Base-by-base conservation (phyloP, 2,113 vertebrate genomes). In the Calidris pygmaea region DNA sequence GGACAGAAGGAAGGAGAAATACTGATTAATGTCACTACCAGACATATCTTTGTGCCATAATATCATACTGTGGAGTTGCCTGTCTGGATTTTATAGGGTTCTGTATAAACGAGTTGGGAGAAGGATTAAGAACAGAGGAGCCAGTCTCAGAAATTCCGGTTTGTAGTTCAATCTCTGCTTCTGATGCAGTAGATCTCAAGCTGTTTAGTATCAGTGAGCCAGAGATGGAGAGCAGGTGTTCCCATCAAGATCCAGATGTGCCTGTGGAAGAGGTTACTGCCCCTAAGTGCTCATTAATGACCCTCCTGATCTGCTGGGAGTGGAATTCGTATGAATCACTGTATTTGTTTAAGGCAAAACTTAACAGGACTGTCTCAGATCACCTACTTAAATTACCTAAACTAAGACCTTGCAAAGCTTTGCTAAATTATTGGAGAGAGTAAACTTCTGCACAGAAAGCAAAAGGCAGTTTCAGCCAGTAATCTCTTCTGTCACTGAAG, bases 231-330 rank as follows among this genome's bases (percentile, higher is more conserved):
- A 82, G 58, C 87, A 95, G 90, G 85, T 93, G 93, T 18, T 87
- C 62, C 52, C 74, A 65, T 5, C 71, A 13, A 35, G 62, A 43
- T 48, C 82, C 96, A 93, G 85, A 79, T 95, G 92, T 92, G 81
- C 30, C 32, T 7, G 30, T 20, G 85, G 74, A 76, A 72, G 87
- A 52, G 74, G 70, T 41, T 30, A 14, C 43, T 84, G 48, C 74
- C 90, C 87, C 58, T 7, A 2, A 35, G 35, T 39, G 74, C 82
- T 78, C 71, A 3, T 21, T 7, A 48, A 5, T 76, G 82, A 80
- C 88, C 71, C 63, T 68, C 14, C 50, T 48, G 53, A 2, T 62
- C 45, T 48, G 35, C 88, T 76, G 85, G 82, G 67, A 90, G 10
- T 10, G 17, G 14, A 60, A 23, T 4, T 43, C 0, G 0, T 32